Conservation (phyloP, 1,140 invertebrate genomes). For the Tenebrio molitor region DNA sequence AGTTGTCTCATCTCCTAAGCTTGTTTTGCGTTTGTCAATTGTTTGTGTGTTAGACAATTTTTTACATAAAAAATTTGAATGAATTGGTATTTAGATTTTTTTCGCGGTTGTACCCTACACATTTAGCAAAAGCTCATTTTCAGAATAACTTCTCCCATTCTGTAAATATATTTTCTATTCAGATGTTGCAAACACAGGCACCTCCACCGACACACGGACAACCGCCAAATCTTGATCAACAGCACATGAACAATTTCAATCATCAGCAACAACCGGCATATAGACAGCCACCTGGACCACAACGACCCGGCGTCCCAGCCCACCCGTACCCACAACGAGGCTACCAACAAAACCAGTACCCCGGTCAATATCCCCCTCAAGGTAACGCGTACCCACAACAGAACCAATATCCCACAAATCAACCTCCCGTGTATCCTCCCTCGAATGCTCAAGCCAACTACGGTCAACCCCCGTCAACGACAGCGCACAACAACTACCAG, state of each 20-base stretch:
- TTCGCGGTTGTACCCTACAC: too few relatives aligned
- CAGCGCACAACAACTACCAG: constrained; percentile 64
- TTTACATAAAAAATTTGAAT: too few relatives aligned
- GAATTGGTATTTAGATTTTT: too few relatives aligned
- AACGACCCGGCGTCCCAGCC: constrained; percentile 48
- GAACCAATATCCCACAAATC: constrained; percentile 67
- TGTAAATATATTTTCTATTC: constrained; percentile 32
- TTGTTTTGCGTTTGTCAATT: too few relatives aligned
- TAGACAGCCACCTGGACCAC: constrained; percentile 64
- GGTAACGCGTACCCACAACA: constrained; percentile 68
- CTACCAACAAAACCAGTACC: constrained; percentile 71
- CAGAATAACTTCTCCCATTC: constrained; percentile 43
- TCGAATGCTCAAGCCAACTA: constrained; percentile 67
- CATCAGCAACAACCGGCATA: constrained; percentile 69
- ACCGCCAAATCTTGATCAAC: constrained; percentile 68
- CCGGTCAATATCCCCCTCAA: constrained; percentile 67
- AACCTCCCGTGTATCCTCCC: constrained; percentile 67
- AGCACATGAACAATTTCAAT: constrained; percentile 70
- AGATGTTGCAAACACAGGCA: constrained; percentile 54
- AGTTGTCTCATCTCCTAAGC: too few relatives aligned
- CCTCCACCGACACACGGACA: constrained; percentile 57
- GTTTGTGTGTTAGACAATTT: too few relatives aligned
- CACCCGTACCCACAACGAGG: constrained; percentile 72
- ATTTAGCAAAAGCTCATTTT: background rate
- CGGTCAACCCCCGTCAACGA: constrained; percentile 66